Evolutionary conservation across 23 tunicate species (phyloP).

Genomic region (Aplidium turbinatum): DNA sequence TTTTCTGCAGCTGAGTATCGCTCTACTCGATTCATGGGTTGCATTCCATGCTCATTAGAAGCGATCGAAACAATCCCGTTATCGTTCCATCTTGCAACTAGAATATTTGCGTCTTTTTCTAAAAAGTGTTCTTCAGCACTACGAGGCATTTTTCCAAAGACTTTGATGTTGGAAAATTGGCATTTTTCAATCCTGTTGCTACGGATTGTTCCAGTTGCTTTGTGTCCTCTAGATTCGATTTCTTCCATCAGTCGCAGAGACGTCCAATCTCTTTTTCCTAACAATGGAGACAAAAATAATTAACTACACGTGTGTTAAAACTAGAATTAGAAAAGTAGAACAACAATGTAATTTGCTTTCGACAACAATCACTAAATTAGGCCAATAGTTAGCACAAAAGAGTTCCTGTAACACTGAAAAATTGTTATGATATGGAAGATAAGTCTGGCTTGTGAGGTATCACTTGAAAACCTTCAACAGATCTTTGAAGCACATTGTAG

Average conservation of each 20-base stretch:
- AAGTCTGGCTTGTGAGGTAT: no score
- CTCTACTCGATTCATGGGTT: not conserved
- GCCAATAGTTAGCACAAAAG: no score
- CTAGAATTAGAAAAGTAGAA: no score
- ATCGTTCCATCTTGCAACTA: slow-evolving; percentile 6
- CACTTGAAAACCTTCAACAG: no score
- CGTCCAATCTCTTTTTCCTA: no score
- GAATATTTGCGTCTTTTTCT: slow-evolving; percentile 21
- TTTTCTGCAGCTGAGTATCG: slow-evolving; percentile 4
- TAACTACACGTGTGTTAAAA: no score
- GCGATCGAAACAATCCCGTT: slow-evolving; percentile 15
- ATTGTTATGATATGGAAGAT: no score
- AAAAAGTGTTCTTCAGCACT: not conserved
- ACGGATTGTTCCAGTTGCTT: slow-evolving; percentile 16
- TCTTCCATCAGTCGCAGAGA: slow-evolving; percentile 16
- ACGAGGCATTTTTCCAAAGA: slow-evolving; percentile 8
- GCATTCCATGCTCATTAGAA: slow-evolving; percentile 6
- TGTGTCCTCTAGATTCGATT: not conserved
- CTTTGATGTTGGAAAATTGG: slow-evolving; percentile 3
- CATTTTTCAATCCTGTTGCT: slow-evolving; percentile 21
- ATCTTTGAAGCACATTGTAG: no score
- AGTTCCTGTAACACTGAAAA: no score
- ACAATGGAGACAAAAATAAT: no score
- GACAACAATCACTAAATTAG: no score
- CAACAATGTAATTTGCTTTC: no score